Percentiles rank a stretch among this genome's conserved stretches.
phyloP scores from a whole-genome alignment of 2,888 invertebrate genomes.

The Scelioninae gen. 2 region DNA sequence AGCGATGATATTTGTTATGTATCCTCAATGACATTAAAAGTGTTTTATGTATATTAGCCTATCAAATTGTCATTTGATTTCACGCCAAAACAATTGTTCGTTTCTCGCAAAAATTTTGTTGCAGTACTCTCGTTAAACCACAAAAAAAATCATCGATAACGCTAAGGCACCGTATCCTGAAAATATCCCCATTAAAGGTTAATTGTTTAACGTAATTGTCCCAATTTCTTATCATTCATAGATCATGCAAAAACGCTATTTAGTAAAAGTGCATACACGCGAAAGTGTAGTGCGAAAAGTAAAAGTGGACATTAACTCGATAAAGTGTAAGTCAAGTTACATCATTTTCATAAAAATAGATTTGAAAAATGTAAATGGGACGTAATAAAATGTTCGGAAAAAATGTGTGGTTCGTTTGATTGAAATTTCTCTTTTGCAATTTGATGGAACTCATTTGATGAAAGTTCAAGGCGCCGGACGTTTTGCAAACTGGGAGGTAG shows the following conservation, averaged over 20 bases:
- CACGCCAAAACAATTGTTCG: no score
- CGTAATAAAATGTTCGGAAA: slow-evolving; percentile 43
- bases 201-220: background rate
- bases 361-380: slow-evolving; percentile 40
- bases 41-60: no score
- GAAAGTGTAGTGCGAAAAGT: slow-evolving; percentile 47
- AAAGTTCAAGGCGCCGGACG: slow-evolving; percentile 49
- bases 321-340: slow-evolving; percentile 48
- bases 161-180: background rate
- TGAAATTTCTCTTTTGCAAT: slow-evolving; percentile 68
- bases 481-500: slow-evolving; percentile 67
- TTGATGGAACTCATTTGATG: no score
- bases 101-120: no score
- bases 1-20: no score
- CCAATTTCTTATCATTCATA: slow-evolving; percentile 1
- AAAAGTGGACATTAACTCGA: slow-evolving; percentile 39
- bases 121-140: no score
- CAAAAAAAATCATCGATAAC: no score
- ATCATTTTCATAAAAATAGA: slow-evolving; percentile 47
- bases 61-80: no score
- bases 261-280: slow-evolving; percentile 39
- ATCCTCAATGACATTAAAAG: no score
- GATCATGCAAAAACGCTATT: slow-evolving; percentile 10
- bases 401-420: slow-evolving; percentile 53
- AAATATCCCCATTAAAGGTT: background rate